Evolutionary conservation across 1,140 invertebrate species (phyloP).

Genomic region (Drosophila rufa): DNA sequence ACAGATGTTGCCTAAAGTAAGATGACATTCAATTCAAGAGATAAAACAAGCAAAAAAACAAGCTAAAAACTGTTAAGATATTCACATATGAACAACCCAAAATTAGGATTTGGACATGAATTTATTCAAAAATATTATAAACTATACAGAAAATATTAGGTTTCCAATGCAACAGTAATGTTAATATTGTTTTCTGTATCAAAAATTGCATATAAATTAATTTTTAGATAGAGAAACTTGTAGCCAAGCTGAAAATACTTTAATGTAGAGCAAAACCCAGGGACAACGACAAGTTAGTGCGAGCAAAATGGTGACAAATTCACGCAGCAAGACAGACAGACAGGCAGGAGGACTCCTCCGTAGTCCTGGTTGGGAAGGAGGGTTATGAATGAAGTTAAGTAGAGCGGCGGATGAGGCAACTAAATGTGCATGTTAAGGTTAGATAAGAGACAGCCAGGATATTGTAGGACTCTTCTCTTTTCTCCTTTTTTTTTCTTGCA

Average conservation of each 20-base stretch:
- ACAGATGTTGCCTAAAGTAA: neutral
- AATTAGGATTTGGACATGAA: no score
- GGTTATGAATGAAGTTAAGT: conserved; percentile 13
- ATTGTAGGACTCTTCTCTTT: conserved; percentile 17
- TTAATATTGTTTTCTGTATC: no score
- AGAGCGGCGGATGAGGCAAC: conserved; percentile 46
- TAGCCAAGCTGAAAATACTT: neutral
- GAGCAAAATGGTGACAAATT: conserved; percentile 76
- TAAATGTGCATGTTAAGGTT: conserved; percentile 69
- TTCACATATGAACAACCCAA: no score
- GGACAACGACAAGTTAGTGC: conserved; percentile 29
- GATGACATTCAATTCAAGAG: neutral
- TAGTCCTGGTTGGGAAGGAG: neutral
- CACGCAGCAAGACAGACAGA: conserved; percentile 35
- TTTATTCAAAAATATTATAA: neutral
- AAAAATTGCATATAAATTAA: neutral
- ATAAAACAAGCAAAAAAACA: neutral
- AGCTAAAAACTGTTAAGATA: neutral
- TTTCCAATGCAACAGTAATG: no score
- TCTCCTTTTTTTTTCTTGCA: neutral
- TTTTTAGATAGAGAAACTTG: neutral
- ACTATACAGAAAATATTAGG: neutral
- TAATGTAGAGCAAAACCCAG: conserved; percentile 4
- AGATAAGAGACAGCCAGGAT: conserved; percentile 63
- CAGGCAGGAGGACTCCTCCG: neutral